phyloP scores from a whole-genome alignment of 2,888 invertebrate species.

The Lochmaea capreae region DNA sequence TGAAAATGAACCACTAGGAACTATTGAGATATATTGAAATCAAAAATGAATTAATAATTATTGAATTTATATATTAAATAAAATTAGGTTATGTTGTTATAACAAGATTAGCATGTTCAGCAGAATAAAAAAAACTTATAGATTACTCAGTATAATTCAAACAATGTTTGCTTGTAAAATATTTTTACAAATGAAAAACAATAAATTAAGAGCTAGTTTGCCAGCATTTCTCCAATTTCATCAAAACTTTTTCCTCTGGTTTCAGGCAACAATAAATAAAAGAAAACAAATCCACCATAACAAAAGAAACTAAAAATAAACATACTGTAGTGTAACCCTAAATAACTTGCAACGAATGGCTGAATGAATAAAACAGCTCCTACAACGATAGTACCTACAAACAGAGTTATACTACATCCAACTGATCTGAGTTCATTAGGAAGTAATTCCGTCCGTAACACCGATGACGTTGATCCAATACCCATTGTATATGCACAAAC shows the following conservation, averaged over 20 bases:
- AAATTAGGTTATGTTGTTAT: no score
- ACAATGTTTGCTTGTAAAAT: no score
- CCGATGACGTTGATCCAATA: neutral
- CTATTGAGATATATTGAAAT: no score
- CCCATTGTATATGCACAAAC: neutral
- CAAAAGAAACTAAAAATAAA: constrained; percentile 34
- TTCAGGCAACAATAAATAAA: constrained; percentile 39
- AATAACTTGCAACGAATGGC: neutral
- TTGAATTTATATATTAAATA: no score
- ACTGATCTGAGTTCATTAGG: constrained; percentile 16
- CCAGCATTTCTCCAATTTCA: constrained; percentile 36
- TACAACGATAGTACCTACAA: neutral
- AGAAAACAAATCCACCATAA: constrained; percentile 31
- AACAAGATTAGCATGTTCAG: no score
- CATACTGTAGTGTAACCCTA: constrained; percentile 7
- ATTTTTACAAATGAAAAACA: no score
- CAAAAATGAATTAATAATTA: no score
- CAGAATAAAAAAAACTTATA: no score
- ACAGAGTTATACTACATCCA: constrained; percentile 1
- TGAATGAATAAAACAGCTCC: neutral
- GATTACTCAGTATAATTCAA: no score
- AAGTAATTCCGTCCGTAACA: constrained; percentile 62
- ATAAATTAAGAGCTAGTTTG: neutral
- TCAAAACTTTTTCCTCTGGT: constrained; percentile 44
- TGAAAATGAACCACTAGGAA: no score